These are phyloP conservation scores for Oikopleura dioica DNA, from an alignment of 23 tunicate genomes.

Conservation along the genomic window DNA sequence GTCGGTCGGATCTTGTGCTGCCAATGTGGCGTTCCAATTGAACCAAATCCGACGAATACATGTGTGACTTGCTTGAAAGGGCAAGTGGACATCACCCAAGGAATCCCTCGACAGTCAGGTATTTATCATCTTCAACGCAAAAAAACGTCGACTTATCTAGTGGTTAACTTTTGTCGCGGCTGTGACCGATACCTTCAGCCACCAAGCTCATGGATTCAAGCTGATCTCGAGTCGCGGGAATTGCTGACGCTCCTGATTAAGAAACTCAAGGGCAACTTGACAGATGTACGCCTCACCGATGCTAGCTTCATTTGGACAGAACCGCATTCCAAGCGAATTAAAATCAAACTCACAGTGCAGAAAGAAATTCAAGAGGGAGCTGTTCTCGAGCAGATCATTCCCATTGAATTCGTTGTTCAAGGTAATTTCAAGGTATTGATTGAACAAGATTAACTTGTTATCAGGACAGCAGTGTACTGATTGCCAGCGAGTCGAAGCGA, in stretches of 20 bases:
- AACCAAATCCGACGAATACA: slow-evolving; percentile 65
- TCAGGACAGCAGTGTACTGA: slow-evolving; percentile 78
- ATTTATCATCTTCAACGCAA: too few relatives aligned
- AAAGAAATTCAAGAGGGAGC: slow-evolving; percentile 80
- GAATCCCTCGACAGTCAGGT: slow-evolving; percentile 31
- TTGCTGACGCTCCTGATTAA: slow-evolving; percentile 59
- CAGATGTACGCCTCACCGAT: slow-evolving; percentile 50
- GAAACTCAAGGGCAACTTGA: slow-evolving; percentile 34
- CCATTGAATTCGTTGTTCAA: slow-evolving; percentile 50
- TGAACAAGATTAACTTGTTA: too few relatives aligned
- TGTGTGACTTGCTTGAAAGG: slow-evolving; percentile 69
- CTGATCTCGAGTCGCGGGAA: slow-evolving; percentile 55
- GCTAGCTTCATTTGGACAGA: slow-evolving; percentile 91
- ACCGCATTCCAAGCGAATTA: slow-evolving; percentile 85
- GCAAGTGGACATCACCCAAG: slow-evolving; percentile 73
- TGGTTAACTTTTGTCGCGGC: neutral
- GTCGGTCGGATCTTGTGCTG: slow-evolving; percentile 25
- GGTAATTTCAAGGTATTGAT: too few relatives aligned
- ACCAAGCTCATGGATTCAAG: slow-evolving; percentile 51
- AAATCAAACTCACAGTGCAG: slow-evolving; percentile 62
- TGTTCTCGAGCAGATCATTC: slow-evolving; percentile 58
- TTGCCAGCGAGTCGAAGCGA: slow-evolving; percentile 92
- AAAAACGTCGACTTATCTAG: too few relatives aligned
- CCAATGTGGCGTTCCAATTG: slow-evolving; percentile 60
- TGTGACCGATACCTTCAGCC: slow-evolving; percentile 42